These are phyloP conservation scores for Lamprotornis superbus DNA, from an alignment of 2,113 vertebrate species.

Conservation along the genomic window DNA sequence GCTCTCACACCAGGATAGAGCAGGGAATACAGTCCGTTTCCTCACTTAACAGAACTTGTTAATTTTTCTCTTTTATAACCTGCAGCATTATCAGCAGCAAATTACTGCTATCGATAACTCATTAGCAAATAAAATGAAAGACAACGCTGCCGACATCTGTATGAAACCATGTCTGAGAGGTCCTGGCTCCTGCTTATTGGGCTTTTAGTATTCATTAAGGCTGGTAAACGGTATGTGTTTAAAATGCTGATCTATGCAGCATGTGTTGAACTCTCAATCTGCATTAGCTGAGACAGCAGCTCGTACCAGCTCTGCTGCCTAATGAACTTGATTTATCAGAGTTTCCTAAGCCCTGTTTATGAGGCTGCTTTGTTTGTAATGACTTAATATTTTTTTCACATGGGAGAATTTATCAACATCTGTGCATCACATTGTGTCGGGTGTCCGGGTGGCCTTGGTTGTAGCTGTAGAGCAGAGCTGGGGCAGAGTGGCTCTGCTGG, in stretches of 20 bases:
- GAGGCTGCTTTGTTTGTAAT: constrained; percentile 57
- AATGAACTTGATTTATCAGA: constrained; percentile 65
- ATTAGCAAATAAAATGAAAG: constrained; percentile 79
- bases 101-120: constrained; percentile 76
- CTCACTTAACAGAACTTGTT: constrained; percentile 54
- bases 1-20: not conserved
- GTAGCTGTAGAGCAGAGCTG: not conserved
- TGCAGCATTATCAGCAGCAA: constrained; percentile 56
- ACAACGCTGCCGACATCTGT: constrained; percentile 63
- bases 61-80: constrained; percentile 71
- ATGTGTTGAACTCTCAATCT: constrained; percentile 60
- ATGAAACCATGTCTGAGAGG: constrained; percentile 59
- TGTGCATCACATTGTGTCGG: not conserved
- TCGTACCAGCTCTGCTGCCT: constrained; percentile 43
- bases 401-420: constrained; percentile 59
- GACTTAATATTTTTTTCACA: constrained; percentile 54
- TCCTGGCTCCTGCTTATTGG: constrained; percentile 65
- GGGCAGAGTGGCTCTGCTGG: not conserved
- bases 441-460: not conserved
- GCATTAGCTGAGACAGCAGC: constrained; percentile 67
- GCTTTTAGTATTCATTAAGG: constrained; percentile 74
- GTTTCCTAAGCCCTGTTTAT: constrained; percentile 54
- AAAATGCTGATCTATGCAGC: constrained; percentile 71
- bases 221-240: constrained; percentile 48
- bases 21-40: not conserved